Base-by-base conservation (phyloP, 2,888 invertebrate species). In the Drosophila pullipes region DNA sequence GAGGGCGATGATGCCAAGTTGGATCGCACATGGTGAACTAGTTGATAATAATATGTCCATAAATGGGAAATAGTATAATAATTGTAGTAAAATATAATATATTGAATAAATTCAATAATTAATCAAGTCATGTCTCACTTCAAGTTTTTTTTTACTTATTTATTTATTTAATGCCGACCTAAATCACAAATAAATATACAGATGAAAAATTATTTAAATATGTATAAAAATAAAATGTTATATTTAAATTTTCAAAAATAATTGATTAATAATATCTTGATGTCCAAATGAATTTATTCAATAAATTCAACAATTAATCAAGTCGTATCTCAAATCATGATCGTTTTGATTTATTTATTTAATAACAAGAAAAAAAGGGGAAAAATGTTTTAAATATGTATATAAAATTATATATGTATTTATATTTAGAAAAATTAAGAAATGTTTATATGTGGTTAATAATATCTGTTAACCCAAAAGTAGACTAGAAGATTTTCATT, bases 21-120 rank as follows among this genome's bases (percentile, higher is more conserved):
- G 13, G 71, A 81, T 18, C 54, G 55, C n/a, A 81, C 83, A 16
- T 81, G 81, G 85, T 85, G 74, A 52, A 47, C 11, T 9, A 25
- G 9, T 13, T 16, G 11, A 7, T 5, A 11, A 22, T 3, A n/a
- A 13, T 18, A 18, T 39, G 9, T 25, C 7, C 37, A 39, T 1
- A 9, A 28, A 39, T 39, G 28, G 28, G 3, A n/a, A n/a, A 22
- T n/a, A 41, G 30, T 10, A n/a, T n/a, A 30, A 11, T 22, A 47
- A 9, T 13, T 58, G 58, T 58, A 58, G 31, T 31, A 9, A 58
- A 10, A 58, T 41, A 30, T 11, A 30, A 58, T 9, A 11, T 18
- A 16, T 11, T 25, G 22, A 44, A 58, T 58, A 58, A 58, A 58
- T 10, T 41, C 16, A 16, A 22, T 9, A 22, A 30, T 13, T 22